Evolutionary conservation across 2,797 vertebrate species (phyloP).

Genomic region (Pangasius sanitwongsei): DNA sequence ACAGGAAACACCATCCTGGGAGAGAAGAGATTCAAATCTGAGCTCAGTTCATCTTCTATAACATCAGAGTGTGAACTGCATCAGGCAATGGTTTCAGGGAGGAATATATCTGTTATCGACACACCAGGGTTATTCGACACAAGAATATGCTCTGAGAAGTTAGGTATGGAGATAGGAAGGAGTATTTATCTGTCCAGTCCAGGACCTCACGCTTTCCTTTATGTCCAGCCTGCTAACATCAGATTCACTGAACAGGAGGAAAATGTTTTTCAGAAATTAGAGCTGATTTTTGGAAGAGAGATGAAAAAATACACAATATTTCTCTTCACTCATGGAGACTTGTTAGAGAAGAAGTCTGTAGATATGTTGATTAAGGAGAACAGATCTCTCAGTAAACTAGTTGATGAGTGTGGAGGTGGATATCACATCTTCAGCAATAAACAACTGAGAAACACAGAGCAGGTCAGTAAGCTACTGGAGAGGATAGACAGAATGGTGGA

Average conservation of each 20-base stretch:
- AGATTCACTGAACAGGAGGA: not conserved
- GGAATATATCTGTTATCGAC: constrained; percentile 70
- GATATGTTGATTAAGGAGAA: not conserved
- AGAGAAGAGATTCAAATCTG: constrained; percentile 66
- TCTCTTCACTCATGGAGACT: not conserved
- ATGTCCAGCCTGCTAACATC: constrained; percentile 64
- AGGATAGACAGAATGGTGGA: constrained; percentile 71
- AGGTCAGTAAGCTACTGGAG: constrained; percentile 68
- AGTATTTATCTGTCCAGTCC: constrained; percentile 75
- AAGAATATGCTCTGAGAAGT: constrained; percentile 51
- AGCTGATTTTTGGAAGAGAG: constrained; percentile 63
- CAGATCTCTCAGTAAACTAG: not conserved
- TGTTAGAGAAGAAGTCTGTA: not conserved
- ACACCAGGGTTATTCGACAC: constrained; percentile 79
- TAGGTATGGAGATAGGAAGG: constrained; percentile 71
- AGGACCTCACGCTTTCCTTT: constrained; percentile 79
- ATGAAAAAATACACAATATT: not conserved
- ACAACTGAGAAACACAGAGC: constrained; percentile 58
- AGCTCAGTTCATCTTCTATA: constrained; percentile 70
- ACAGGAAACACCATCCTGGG: constrained; percentile 80
- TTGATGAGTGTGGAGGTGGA: constrained; percentile 34
- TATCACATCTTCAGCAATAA: constrained; percentile 77
- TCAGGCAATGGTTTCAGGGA: constrained; percentile 29
- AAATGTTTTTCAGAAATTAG: constrained; percentile 53
- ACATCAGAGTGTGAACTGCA: constrained; percentile 65